Evolutionary conservation across 2,888 invertebrate species (phyloP), one percentile per base, ranked within the genome.

Genomic region (Agrochola lychnidis): DNA sequence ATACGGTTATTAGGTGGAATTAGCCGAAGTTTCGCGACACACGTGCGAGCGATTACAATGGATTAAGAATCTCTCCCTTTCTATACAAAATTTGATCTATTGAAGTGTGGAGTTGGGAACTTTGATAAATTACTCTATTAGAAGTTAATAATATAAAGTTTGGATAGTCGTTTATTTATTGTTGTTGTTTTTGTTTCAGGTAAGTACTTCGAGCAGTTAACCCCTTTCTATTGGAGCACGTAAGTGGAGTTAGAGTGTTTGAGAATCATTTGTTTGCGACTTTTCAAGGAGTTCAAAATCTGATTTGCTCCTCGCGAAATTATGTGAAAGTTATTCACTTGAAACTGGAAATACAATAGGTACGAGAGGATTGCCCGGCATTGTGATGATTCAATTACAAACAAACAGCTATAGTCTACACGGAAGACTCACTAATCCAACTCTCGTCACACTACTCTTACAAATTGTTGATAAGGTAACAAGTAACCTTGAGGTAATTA

Each of bases 121-220:
- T 87, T 87, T 87, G 87, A 88, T 89, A 82, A 89, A 87, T 88
- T 87, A 83, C 85, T 84, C 87, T 87, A 89, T 85, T 87, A 77
- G 64, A 80, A 85, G 87, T 85, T 85, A 84, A 81, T 87, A 85
- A 85, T 77, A 87, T 84, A 86, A 86, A 84, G 79, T 82, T 79
- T 75, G 69, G 56, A 70, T 81, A 77, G 56, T 59, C 83, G 76
- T 82, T 87, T 88, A 89, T 86, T 89, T 86, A 91, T 87, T 81
- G 81, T 80, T 79, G 70, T 81, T 91, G 87, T 91, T 92, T 91
- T 94, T 94, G 93, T 96, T 95, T 91, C 94, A 96, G 96, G 96
- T 96, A 94, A 95, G 95, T 95, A 88, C 82, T 76, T 66, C 53
- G 62, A 73, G 71, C 81, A 63, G 78, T 88, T 76, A 79, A 78